phyloP scores from a whole-genome alignment of 2,113 vertebrate genomes.

The Bettongia penicillata region DNA sequence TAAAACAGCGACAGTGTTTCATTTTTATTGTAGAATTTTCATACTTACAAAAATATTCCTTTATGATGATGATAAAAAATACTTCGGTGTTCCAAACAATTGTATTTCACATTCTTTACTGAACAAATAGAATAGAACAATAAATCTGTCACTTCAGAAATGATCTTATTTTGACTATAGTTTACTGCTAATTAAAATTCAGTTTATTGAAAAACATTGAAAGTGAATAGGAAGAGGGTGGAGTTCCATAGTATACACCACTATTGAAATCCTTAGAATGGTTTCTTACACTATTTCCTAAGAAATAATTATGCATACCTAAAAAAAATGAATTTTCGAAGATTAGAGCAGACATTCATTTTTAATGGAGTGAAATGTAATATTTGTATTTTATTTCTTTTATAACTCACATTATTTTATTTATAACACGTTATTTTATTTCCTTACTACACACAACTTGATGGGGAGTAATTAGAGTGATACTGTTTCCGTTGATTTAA shows the following conservation, averaged over 20 bases:
- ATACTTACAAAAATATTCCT: neutral
- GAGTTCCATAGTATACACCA: neutral
- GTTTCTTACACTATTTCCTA: neutral
- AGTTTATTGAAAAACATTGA: neutral
- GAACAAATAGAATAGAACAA: neutral
- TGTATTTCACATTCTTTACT: neutral
- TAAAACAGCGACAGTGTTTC: neutral
- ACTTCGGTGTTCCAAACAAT: neutral
- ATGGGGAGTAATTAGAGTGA: too few relatives aligned
- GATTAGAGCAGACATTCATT: too few relatives aligned
- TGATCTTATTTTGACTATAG: neutral
- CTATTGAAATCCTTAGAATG: neutral
- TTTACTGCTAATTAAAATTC: neutral
- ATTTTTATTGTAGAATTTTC: neutral
- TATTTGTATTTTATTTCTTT: too few relatives aligned
- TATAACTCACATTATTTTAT: too few relatives aligned
- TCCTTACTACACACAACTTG: too few relatives aligned
- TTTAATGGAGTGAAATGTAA: too few relatives aligned
- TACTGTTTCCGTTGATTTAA: too few relatives aligned
- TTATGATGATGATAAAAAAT: neutral
- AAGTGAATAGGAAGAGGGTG: neutral
- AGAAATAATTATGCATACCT: neutral
- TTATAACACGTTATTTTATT: too few relatives aligned
- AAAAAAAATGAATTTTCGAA: too few relatives aligned
- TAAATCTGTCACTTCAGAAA: neutral